Conservation (phyloP, 2,888 invertebrate species). For the Neria commutata region DNA sequence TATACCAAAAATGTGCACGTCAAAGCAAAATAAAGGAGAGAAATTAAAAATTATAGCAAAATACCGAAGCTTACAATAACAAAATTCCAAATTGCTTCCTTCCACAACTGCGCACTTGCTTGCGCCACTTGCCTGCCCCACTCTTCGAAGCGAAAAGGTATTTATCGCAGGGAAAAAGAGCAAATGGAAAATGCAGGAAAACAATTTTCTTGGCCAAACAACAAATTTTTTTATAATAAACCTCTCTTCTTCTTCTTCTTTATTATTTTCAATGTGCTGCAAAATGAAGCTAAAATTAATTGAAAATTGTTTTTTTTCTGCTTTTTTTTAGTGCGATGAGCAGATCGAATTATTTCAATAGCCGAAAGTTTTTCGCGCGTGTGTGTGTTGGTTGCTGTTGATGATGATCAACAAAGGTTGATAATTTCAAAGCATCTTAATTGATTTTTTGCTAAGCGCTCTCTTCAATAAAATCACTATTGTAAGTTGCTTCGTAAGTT, state of each 20-base stretch:
- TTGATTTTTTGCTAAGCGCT: no score
- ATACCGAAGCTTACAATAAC: constrained; percentile 11
- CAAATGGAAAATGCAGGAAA: neutral
- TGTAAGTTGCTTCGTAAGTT: no score
- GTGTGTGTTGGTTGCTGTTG: no score
- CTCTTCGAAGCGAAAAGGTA: no score
- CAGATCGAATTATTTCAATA: neutral
- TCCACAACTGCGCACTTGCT: neutral
- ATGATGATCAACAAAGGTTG: no score
- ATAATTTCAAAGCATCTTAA: no score
- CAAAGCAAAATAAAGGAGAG: neutral
- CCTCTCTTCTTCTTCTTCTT: neutral
- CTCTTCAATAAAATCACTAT: no score
- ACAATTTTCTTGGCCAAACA: constrained; percentile 13
- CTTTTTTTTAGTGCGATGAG: neutral
- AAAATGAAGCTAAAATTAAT: constrained; percentile 13
- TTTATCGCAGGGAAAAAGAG: neutral
- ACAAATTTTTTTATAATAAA: neutral
- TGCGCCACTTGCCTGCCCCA: neutral
- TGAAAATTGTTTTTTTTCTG: constrained; percentile 8
- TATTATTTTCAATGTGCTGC: neutral
- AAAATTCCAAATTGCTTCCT: neutral
- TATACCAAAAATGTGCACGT: constrained; percentile 45
- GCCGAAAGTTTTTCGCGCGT: no score
- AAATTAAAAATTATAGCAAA: constrained; percentile 1